A percentile compares a stretch with the other conserved stretches of the same genome.
These are phyloP conservation scores for Tympanoctomys barrerae DNA, from an alignment of 2,797 vertebrate genomes.

Conservation along the genomic window DNA sequence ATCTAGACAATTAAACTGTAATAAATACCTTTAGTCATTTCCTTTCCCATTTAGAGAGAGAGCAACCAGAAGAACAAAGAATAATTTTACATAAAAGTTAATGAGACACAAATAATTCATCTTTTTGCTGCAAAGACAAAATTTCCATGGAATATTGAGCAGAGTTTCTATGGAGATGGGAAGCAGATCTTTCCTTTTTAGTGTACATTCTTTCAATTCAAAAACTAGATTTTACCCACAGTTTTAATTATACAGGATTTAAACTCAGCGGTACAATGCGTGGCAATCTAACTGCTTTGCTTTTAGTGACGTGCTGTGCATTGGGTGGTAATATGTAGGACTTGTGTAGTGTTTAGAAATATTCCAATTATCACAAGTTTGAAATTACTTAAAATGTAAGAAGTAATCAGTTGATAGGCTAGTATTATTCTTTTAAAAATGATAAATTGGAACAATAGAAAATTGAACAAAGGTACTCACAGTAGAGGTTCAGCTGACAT, in stretches of 20 bases:
- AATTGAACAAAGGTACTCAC: not conserved
- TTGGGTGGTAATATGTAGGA: not conserved
- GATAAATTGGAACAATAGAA: not conserved
- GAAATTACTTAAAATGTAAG: not conserved
- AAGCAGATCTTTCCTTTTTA: slow-evolving; percentile 10
- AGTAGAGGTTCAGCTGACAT: not conserved
- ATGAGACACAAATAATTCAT: slow-evolving; percentile 77
- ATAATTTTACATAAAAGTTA: slow-evolving; percentile 80
- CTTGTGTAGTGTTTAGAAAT: slow-evolving; percentile 2
- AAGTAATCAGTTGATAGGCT: not conserved
- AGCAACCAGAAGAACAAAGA: slow-evolving; percentile 70
- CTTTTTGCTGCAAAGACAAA: slow-evolving; percentile 67
- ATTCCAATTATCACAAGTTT: not conserved
- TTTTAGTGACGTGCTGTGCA: not conserved
- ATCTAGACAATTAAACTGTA: slow-evolving; percentile 65
- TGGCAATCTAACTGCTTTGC: not conserved
- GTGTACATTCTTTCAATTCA: slow-evolving; percentile 7
- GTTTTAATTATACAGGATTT: slow-evolving; percentile 3
- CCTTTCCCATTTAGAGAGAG: slow-evolving; percentile 54
- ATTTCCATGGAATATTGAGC: slow-evolving; percentile 67
- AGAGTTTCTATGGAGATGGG: slow-evolving; percentile 31
- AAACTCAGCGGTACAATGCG: not conserved
- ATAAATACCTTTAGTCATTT: slow-evolving; percentile 69
- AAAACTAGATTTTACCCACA: slow-evolving; percentile 17
- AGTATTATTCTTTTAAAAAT: not conserved